Base-by-base conservation (phyloP, 1,140 invertebrate genomes). In the Trichonephila clavata region DNA sequence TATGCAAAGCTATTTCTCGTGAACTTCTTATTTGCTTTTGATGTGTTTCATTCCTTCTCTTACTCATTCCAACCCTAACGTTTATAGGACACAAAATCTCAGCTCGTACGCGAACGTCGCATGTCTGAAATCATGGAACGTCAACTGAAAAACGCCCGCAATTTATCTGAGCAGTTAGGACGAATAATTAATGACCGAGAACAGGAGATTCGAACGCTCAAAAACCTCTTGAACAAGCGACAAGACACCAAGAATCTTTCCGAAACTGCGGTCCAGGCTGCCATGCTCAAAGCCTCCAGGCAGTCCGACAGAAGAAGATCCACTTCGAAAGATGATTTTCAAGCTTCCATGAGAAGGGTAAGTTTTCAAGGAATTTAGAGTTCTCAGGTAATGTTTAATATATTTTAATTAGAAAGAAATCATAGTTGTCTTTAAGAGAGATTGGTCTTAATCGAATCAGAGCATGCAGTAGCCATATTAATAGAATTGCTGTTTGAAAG, bases 41-140 rank as follows among this genome's bases (percentile, higher is more conserved):
- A 50, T 50, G 10, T 50, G 50, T 50, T 50, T 50, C 50, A 1
- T 7, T 5, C 10, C 10, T 50, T 50, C 7, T 1, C 50, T 50
- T 10, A 50, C 10, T 50, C 50, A 50, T 32, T 80, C 4, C 16
- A 80, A 8, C 10, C 18, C 18, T 1, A 43, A 50, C 18, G 18
- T 63, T 84, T 83, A 1, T 86, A 88, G 92, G 92, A 93, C 84
- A 93, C 92, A 20, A 93, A 93, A 63, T 88, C 84, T 21, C 92
- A 93, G n/a, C 63, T 93, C 10, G 92, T 93, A 7, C 83, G 92
- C 20, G 92, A 93, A 57, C 32, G 92, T 20, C 92, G 92, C 13
- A 93, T 93, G 92, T 93, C 92, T 10, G 92, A 93, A 27, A 93
- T 93, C 8, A 80, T 93, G 84, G 84, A 93, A 61, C 50, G 84